phyloP scores from a whole-genome alignment of 2,113 vertebrate species.

The Macquaria ambigua region DNA sequence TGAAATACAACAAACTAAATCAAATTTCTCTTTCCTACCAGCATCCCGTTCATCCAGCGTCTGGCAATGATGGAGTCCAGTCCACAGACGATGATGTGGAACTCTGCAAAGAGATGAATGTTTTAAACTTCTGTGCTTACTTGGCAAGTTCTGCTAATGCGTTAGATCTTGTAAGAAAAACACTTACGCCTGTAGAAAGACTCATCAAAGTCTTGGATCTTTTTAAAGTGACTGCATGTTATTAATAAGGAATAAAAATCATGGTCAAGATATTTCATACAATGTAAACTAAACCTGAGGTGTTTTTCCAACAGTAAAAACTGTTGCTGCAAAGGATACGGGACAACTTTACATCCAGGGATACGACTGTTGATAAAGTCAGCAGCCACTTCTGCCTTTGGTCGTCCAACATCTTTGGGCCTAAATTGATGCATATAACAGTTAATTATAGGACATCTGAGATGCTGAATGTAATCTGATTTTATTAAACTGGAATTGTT shows the following conservation, averaged over 20 bases:
- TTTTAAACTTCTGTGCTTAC: background rate
- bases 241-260: conserved; percentile 76
- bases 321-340: conserved; percentile 88
- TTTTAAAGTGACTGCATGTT: conserved; percentile 92
- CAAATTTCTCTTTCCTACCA: conserved; percentile 81
- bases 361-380: conserved; percentile 94
- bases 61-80: conserved; percentile 95
- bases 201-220: conserved; percentile 96
- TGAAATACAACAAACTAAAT: background rate
- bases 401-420: conserved; percentile 93
- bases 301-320: background rate
- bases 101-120: conserved; percentile 82
- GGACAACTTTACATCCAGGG: conserved; percentile 91
- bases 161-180: background rate
- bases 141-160: background rate
- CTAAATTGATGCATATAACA: conserved; percentile 71
- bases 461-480: conserved; percentile 1
- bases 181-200: conserved; percentile 95
- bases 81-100: conserved; percentile 96
- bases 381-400: conserved; percentile 97
- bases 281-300: background rate
- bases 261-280: background rate
- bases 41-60: conserved; percentile 98
- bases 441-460: background rate
- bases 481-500: background rate